Conservation (phyloP, 2,113 vertebrate genomes). For the Tragelaphus strepsiceros region DNA sequence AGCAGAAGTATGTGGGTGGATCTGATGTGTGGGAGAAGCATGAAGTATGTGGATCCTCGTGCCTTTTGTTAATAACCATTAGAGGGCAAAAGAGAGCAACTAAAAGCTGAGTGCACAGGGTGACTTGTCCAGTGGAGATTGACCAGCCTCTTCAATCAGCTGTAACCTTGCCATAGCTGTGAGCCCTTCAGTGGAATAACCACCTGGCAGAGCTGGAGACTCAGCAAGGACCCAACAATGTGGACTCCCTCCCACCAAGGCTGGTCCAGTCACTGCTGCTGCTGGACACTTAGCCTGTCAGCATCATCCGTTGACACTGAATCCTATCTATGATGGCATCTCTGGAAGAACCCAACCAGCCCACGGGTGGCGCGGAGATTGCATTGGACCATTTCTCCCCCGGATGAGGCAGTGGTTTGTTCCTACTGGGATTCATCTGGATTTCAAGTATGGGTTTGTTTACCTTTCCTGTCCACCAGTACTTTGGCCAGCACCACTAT, state of each 20-base stretch:
- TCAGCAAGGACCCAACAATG: neutral
- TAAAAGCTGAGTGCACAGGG: neutral
- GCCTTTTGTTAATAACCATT: neutral
- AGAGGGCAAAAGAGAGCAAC: neutral
- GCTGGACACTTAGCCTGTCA: too few species aligned
- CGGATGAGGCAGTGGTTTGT: neutral
- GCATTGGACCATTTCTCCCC: neutral
- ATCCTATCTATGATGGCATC: neutral
- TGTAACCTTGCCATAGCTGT: neutral
- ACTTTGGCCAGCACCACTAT: neutral
- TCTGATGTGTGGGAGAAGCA: neutral
- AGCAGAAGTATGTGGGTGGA: neutral
- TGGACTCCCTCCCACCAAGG: neutral
- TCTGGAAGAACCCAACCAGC: neutral
- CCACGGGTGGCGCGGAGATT: neutral
- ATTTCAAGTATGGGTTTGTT: neutral
- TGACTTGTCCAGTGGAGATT: neutral
- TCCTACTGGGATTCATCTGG: neutral
- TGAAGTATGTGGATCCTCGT: fast-evolving
- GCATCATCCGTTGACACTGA: neutral
- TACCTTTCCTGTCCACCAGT: neutral
- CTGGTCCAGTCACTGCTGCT: neutral
- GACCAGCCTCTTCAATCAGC: neutral
- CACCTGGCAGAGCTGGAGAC: neutral
- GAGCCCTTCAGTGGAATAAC: neutral